Evolutionary conservation across 2,113 vertebrate genomes (phyloP), one percentile per base, ranked within the genome.

Genomic region (Pelmatolapia mariae): DNA sequence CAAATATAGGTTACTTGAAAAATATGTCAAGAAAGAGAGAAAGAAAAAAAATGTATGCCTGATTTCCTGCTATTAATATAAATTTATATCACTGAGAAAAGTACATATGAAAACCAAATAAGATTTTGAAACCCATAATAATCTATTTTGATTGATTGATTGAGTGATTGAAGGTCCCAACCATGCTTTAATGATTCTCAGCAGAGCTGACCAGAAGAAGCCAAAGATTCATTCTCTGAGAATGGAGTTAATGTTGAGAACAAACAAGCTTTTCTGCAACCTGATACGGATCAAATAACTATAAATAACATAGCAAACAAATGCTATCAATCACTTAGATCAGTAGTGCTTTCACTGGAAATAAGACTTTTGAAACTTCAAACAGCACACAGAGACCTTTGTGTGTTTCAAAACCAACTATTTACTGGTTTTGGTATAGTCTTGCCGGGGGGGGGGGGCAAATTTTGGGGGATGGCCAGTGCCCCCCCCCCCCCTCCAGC

Each of bases 1-100:
- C 6, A 66, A 66, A 66, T 66, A 66, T 38, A 66, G 18, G 18
- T 38, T n/a, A 38, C 18, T n/a, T 66, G 61, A 66, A 66, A 66
- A 66, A 66, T 38, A 66, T 38, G 61, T 19, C 31, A 66, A 8
- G 31, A 66, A 66, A 63, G 18, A 63, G 18, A n/a, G 31, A 63
- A 36, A 66, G 61, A 36, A 36, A 63, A 63, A 36, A n/a, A 66
- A n/a, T 8, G 38, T 38, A n/a, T 66, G 6, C 61, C 31, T n/a
- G 61, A 66, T 66, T 66, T 66, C 61, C 61, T 12, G 61, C 31
- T 66, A n/a, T 36, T 36, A 8, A 36, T 66, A 66, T 66, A 5
- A 36, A 12, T 66, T 36, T 2, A 36, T 66, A 66, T 66, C 31
- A 66, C 10, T 66, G 31, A 66, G 33, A 38, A 66, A 66, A n/a